Base-by-base conservation (phyloP, 2,888 invertebrate species). In the Aphidius colemani region DNA sequence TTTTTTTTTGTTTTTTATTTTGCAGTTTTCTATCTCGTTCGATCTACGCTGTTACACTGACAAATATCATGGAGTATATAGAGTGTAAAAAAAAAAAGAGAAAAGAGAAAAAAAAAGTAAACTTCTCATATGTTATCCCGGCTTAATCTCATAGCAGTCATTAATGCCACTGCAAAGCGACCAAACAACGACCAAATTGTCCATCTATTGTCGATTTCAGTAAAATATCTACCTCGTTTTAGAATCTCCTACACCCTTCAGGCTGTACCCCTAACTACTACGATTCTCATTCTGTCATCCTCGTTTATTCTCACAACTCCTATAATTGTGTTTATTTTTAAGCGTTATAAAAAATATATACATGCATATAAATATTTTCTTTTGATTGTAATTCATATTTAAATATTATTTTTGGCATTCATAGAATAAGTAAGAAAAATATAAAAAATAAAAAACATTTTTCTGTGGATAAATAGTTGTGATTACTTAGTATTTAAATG, bases 131-230 rank as follows among this genome's bases (percentile, higher is more conserved):
- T 58, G 60, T 72, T 69, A 71, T 66, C 68, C 67, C 70, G 62
- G 77, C 75, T 78, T 79, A 79, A 78, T 79, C 79, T 79, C 76
- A 74, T 72, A 59, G 56, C 72, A 74, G 77, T 78, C 79, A 77
- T 79, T 79, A 78, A 77, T 75, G 76, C 76, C 70, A 71, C 72
- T 77, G 77, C 71, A 73, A 78, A 78, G 75, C 75, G 76, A 71
- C 69, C 74, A 70, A 73, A 73, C 75, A 73, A 66, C 70, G 68
- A 69, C 70, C 66, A 65, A 65, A 67, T 50, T 49, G 69, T 70
- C 67, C 66, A 62, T 65, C 63, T 65, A 67, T 69, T 68, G 72
- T 71, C 70, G 72, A 74, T 78, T 76, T 69, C 69, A 70, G 74
- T 74, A 72, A 75, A 72, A 71, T 72, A 74, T 75, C 74, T 71